A percentile compares a stretch with the other conserved stretches of the same genome.
Conservation (phyloP, 2,888 invertebrate genomes). For the Lasioglossum marginatum region DNA sequence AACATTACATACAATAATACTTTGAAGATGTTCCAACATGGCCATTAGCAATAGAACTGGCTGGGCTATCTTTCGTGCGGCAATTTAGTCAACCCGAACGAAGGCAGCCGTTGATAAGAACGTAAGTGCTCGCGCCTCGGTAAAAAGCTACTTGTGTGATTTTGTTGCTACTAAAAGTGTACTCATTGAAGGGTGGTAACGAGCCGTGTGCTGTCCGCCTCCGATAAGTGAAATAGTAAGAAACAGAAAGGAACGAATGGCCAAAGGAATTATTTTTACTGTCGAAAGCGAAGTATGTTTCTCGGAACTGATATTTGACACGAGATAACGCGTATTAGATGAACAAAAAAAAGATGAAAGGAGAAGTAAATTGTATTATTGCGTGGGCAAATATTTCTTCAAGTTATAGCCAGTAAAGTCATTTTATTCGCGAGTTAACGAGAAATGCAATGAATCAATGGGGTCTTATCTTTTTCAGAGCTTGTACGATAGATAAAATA, state of each 20-base stretch:
- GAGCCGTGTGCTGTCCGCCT: constrained; percentile 12
- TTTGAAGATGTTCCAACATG: background rate
- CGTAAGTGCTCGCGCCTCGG: constrained; percentile 19
- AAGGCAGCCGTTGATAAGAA: constrained; percentile 17
- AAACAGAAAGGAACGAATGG: constrained; percentile 9
- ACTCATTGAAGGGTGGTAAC: constrained; percentile 9
- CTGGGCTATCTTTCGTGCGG: constrained; percentile 11
- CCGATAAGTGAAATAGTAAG: constrained; percentile 23
- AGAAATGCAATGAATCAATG: background rate
- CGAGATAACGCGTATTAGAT: background rate
- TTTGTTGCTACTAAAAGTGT: constrained; percentile 31
- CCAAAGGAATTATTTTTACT: background rate
- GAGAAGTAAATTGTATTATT: background rate
- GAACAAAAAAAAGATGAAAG: background rate
- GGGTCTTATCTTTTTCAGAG: background rate
- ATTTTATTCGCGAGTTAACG: background rate
- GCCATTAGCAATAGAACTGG: background rate
- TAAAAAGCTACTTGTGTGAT: constrained; percentile 19
- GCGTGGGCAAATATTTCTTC: background rate
- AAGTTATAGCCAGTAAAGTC: background rate
- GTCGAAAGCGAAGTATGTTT: background rate
- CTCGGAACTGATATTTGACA: background rate
- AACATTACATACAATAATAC: background rate
- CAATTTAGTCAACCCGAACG: constrained; percentile 1
- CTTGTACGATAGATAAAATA: background rate